These are phyloP conservation scores for Corythoichthys haematopterus DNA, from an alignment of 2,113 vertebrate genomes.

Conservation along the genomic window DNA sequence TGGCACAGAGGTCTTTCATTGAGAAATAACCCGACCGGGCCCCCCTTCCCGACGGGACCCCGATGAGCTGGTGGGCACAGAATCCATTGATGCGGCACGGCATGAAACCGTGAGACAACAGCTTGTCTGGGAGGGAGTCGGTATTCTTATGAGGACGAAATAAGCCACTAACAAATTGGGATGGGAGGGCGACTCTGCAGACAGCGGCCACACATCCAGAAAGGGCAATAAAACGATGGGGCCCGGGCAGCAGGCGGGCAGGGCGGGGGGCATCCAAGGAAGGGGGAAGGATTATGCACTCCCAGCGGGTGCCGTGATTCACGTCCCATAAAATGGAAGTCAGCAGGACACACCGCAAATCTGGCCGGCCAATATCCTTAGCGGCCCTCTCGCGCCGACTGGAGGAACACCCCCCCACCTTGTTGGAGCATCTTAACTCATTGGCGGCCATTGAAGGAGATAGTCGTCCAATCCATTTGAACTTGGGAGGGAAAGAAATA, in stretches of 20 bases:
- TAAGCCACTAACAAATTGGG: slow-evolving; percentile 60
- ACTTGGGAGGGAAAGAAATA: too few species aligned
- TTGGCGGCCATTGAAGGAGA: too few species aligned
- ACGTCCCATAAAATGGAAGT: slow-evolving; percentile 70
- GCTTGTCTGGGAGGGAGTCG: slow-evolving; percentile 53
- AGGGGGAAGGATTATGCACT: slow-evolving; percentile 70
- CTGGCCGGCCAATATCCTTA: slow-evolving; percentile 57
- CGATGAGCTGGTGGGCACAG: slow-evolving; percentile 55
- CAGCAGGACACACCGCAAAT: slow-evolving; percentile 72
- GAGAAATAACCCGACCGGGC: slow-evolving; percentile 56
- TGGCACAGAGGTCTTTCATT: slow-evolving; percentile 58
- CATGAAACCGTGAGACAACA: slow-evolving; percentile 58
- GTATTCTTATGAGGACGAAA: slow-evolving; percentile 39
- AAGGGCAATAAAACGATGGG: slow-evolving; percentile 61
- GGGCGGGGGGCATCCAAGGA: background rate
- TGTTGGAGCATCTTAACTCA: slow-evolving; percentile 39
- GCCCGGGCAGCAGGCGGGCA: slow-evolving; percentile 12
- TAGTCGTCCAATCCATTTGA: too few species aligned
- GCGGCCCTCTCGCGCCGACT: slow-evolving; percentile 21
- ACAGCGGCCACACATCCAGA: slow-evolving; percentile 58
- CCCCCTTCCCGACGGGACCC: slow-evolving; percentile 33
- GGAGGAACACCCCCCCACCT: slow-evolving; percentile 15
- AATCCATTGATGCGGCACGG: slow-evolving; percentile 60
- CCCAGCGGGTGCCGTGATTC: slow-evolving; percentile 72
- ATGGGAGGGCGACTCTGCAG: slow-evolving; percentile 57